Evolutionary conservation across 1,140 invertebrate species (phyloP).

Genomic region (Linepithema humile): DNA sequence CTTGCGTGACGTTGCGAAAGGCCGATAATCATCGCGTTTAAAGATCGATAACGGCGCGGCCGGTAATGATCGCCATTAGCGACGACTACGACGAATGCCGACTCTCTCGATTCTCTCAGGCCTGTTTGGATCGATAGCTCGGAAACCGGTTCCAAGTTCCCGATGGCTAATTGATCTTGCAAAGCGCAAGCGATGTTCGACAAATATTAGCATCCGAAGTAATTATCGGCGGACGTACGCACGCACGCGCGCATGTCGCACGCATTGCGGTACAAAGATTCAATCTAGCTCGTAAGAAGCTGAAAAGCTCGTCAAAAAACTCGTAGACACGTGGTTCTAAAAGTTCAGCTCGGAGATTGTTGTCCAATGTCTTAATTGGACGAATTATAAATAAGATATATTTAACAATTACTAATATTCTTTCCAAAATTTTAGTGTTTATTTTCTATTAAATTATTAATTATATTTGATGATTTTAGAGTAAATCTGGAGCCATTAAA

Average conservation of each 20-base stretch:
- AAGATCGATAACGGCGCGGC: constrained; percentile 50
- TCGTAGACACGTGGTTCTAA: neutral
- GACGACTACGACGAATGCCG: constrained; percentile 17
- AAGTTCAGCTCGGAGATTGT: neutral
- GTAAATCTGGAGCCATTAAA: neutral
- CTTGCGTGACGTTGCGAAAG: constrained; percentile 48
- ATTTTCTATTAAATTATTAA: neutral
- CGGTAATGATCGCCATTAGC: constrained; percentile 54
- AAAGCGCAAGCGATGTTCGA: constrained; percentile 45
- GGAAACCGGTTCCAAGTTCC: constrained; percentile 50
- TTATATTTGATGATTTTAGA: neutral
- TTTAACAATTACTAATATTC: neutral
- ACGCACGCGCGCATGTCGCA: neutral
- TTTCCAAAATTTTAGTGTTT: neutral
- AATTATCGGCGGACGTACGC: constrained; percentile 41
- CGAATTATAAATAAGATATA: neutral
- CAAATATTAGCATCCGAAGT: constrained; percentile 55
- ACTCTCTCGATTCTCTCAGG: constrained; percentile 42
- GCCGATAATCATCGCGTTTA: constrained; percentile 56
- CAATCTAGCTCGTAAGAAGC: constrained; percentile 2
- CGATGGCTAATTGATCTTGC: constrained; percentile 53
- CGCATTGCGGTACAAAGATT: constrained; percentile 23
- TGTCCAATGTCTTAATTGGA: too few species aligned
- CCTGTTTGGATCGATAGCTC: constrained; percentile 38
- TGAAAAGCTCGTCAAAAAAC: neutral